Percentiles rank a stretch among this genome's conserved stretches.
Conservation (phyloP, 2,797 vertebrate species). For the Meda fulgida region DNA sequence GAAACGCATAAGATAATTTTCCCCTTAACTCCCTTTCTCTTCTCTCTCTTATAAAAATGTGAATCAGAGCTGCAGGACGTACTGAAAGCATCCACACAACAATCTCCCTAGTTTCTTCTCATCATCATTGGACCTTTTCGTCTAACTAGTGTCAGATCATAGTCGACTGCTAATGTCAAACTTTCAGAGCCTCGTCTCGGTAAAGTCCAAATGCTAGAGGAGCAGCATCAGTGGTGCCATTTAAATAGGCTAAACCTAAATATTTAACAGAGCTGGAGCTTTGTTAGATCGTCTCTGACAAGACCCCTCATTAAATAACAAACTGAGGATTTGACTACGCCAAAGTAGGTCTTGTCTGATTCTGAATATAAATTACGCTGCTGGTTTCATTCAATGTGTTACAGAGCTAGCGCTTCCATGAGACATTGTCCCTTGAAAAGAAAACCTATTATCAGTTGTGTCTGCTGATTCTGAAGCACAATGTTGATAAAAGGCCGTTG, state of each 20-base stretch:
- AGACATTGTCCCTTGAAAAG: constrained; percentile 22
- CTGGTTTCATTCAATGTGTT: constrained; percentile 2
- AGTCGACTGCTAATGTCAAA: constrained; percentile 22
- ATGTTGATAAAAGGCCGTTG: constrained; percentile 20
- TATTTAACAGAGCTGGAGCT: constrained; percentile 53
- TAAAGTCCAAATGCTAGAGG: constrained; percentile 33
- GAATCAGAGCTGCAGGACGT: neutral
- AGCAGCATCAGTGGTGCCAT: constrained; percentile 11
- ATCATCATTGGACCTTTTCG: neutral
- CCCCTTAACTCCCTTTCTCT: neutral
- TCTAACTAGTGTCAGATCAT: constrained; percentile 6
- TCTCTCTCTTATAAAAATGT: constrained; percentile 17
- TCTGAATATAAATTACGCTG: constrained; percentile 5
- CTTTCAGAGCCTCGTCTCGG: constrained; percentile 18
- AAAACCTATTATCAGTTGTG: constrained; percentile 22
- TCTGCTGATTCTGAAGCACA: neutral
- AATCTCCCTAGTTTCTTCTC: neutral
- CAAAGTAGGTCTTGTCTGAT: constrained; percentile 32
- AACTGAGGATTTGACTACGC: constrained; percentile 26
- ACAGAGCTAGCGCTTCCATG: neutral
- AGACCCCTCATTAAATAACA: constrained; percentile 52
- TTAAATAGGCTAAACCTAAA: constrained; percentile 51
- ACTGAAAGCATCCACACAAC: neutral
- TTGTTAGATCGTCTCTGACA: constrained; percentile 53
- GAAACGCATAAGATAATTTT: neutral